Conservation (phyloP, 1,140 invertebrate genomes). For the Drosophila tristis region DNA sequence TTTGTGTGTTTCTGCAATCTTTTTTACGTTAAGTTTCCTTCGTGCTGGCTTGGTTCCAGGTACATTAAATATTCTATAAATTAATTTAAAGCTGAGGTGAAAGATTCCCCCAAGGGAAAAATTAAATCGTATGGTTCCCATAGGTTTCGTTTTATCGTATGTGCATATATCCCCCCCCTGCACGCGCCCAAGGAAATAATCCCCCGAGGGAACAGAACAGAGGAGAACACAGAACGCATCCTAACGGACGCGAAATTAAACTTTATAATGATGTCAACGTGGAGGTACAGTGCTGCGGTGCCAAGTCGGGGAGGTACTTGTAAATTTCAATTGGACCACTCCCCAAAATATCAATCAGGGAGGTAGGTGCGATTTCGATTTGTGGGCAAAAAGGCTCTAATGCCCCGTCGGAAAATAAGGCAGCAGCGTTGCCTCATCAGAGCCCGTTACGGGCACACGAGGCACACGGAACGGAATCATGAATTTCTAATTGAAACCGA, state of each 20-base stretch:
- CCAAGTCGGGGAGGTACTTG: no score
- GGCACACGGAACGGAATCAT: conserved; percentile 39
- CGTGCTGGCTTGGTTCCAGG: no score
- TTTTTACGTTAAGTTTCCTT: no score
- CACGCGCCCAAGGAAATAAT: background rate
- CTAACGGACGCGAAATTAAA: conserved; percentile 29
- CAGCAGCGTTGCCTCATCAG: conserved; percentile 34
- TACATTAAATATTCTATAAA: no score
- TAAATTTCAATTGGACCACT: conserved; percentile 29
- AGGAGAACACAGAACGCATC: background rate
- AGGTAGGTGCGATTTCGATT: conserved; percentile 19
- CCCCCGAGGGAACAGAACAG: background rate
- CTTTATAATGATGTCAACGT: conserved; percentile 21
- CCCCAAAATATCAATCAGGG: conserved; percentile 9
- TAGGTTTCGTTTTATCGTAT: no score
- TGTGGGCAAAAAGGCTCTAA: conserved; percentile 19
- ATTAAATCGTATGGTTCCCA: no score
- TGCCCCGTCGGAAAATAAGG: conserved; percentile 42
- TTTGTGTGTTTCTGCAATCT: no score
- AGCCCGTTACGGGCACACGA: conserved; percentile 25
- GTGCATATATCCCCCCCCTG: no score
- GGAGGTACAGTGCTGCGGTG: background rate
- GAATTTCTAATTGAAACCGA: conserved; percentile 60
- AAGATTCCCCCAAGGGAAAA: no score
- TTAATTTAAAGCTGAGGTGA: no score